Percentiles rank a stretch among this genome's conserved stretches.
These are phyloP conservation scores for Meloidogyne chitwoodi DNA, from an alignment of 1,140 invertebrate genomes.

Conservation along the genomic window DNA sequence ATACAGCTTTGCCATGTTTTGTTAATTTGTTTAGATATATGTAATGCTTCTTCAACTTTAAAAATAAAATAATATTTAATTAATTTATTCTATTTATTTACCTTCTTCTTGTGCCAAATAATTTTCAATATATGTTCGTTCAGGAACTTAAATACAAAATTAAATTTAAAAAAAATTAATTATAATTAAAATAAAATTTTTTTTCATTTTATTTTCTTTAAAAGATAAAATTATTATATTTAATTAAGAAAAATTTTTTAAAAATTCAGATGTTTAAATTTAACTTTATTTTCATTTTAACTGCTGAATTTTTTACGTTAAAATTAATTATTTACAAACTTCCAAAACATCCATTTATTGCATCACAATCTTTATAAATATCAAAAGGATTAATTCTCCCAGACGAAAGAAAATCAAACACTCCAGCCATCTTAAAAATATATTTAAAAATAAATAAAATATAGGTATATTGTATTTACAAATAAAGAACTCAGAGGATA, in stretches of 20 bases:
- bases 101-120: background rate
- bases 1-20: background rate
- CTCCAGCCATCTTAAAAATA: background rate
- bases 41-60: background rate
- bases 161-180: background rate
- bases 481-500: no score
- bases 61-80: background rate
- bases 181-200: no score
- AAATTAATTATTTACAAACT: constrained; percentile 1
- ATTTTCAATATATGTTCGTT: background rate
- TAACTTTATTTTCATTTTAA: background rate
- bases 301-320: background rate
- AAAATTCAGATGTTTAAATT: no score
- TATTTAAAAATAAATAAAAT: no score
- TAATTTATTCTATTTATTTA: no score
- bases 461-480: no score
- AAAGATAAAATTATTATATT: no score
- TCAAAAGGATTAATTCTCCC: constrained; percentile 47
- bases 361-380: constrained; percentile 44
- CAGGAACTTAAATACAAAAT: background rate
- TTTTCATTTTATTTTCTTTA: no score
- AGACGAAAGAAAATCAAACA: constrained; percentile 38
- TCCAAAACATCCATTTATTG: background rate
- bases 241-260: no score
- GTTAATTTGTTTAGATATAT: background rate